phyloP scores from a whole-genome alignment of 1,140 invertebrate species.

The Bombus affinis region DNA sequence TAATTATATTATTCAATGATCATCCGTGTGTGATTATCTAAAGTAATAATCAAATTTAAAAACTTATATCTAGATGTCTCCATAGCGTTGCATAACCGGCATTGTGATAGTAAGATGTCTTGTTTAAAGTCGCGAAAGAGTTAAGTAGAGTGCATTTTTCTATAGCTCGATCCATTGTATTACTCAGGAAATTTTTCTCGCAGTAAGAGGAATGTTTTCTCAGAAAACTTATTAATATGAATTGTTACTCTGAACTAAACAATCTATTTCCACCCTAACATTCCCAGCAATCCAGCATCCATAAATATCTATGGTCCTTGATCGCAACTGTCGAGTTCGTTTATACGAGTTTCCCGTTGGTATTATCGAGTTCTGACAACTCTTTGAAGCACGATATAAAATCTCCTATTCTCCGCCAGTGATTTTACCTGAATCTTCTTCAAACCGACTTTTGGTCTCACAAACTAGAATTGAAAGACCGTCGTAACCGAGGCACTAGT shows the following conservation, averaged over 20 bases:
- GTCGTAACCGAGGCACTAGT: constrained; percentile 7
- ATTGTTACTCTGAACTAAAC: neutral
- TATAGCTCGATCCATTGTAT: too few relatives aligned
- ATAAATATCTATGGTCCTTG: neutral
- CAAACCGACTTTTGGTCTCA: constrained; percentile 17
- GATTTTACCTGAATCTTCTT: constrained; percentile 46
- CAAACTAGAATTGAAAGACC: constrained; percentile 32
- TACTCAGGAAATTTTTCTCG: neutral
- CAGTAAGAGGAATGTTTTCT: neutral
- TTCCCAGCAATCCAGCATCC: neutral
- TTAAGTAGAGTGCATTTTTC: too few relatives aligned
- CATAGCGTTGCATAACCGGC: too few relatives aligned
- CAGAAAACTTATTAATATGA: neutral
- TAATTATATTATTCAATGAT: too few relatives aligned
- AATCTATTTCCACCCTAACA: neutral
- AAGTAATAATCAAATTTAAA: too few relatives aligned
- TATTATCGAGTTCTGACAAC: neutral
- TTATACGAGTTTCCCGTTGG: neutral
- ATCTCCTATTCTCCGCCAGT: neutral
- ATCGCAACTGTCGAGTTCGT: neutral
- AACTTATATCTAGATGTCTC: too few relatives aligned
- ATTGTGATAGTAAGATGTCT: too few relatives aligned
- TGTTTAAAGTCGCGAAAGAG: too few relatives aligned
- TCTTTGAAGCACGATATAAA: neutral
- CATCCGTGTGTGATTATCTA: too few relatives aligned